phyloP scores from a whole-genome alignment of 2,888 invertebrate genomes.

The Drosophila peninsularis region DNA sequence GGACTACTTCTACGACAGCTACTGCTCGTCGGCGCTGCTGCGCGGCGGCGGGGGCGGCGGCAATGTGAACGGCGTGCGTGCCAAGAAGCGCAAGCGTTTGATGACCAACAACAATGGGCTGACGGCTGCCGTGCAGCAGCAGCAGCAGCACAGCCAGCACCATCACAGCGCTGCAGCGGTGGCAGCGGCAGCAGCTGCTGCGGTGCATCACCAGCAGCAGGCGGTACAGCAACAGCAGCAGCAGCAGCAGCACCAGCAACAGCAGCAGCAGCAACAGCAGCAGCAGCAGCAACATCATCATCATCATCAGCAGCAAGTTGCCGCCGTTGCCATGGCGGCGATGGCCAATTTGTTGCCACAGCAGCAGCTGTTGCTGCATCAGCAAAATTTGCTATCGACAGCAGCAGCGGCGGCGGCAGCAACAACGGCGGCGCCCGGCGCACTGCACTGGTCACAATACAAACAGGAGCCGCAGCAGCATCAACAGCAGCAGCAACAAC shows the following conservation, averaged over 20 bases:
- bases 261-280: slow-evolving; percentile 73
- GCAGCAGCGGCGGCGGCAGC: slow-evolving; percentile 74
- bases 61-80: slow-evolving; percentile 77
- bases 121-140: slow-evolving; percentile 78
- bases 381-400: slow-evolving; percentile 82
- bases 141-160: slow-evolving; percentile 78
- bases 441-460: slow-evolving; percentile 76
- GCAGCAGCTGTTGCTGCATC: slow-evolving; percentile 80
- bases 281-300: slow-evolving; percentile 77
- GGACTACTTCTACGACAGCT: slow-evolving; percentile 87
- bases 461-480: slow-evolving; percentile 71
- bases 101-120: slow-evolving; percentile 83
- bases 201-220: slow-evolving; percentile 77
- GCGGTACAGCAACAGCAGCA: slow-evolving; percentile 64
- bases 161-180: slow-evolving; percentile 77
- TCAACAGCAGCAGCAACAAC: slow-evolving; percentile 74
- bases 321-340: slow-evolving; percentile 83
- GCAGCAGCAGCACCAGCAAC: slow-evolving; percentile 65
- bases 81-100: slow-evolving; percentile 85
- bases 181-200: slow-evolving; percentile 73
- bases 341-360: slow-evolving; percentile 83
- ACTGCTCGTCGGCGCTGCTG: slow-evolving; percentile 84
- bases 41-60: slow-evolving; percentile 67
- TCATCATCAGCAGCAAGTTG: slow-evolving; percentile 81
- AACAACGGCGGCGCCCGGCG: slow-evolving; percentile 70